These are phyloP conservation scores for Eurosta solidaginis DNA, from an alignment of 1,140 invertebrate genomes.

Conservation along the genomic window DNA sequence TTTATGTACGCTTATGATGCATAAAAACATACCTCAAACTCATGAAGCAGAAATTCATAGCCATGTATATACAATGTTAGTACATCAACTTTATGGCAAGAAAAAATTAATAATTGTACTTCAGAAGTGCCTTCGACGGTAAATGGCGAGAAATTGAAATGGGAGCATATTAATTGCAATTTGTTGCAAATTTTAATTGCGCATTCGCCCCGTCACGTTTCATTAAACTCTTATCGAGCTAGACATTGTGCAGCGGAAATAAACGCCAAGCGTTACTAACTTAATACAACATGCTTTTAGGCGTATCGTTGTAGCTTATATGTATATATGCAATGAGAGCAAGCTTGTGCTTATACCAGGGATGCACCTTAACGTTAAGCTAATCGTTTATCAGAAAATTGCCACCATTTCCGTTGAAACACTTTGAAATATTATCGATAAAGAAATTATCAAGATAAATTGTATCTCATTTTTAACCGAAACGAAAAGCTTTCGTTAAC, in stretches of 20 bases:
- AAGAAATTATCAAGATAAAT: too few relatives aligned
- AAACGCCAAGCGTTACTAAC: not conserved
- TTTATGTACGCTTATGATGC: too few relatives aligned
- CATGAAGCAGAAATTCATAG: not conserved
- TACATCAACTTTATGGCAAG: not conserved
- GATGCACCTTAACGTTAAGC: too few relatives aligned
- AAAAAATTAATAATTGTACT: constrained; percentile 7
- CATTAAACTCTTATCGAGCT: not conserved
- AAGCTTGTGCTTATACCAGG: too few relatives aligned
- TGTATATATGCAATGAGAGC: not conserved
- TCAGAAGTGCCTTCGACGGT: not conserved
- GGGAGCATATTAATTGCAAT: constrained; percentile 18
- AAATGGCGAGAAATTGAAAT: constrained; percentile 23
- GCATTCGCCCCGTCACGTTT: not conserved
- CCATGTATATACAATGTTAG: not conserved
- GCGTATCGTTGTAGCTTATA: not conserved
- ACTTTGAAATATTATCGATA: too few relatives aligned
- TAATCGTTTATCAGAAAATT: too few relatives aligned
- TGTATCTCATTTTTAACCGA: too few relatives aligned
- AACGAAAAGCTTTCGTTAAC: too few relatives aligned
- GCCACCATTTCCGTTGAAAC: too few relatives aligned
- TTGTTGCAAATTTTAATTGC: constrained; percentile 32
- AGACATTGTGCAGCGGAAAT: not conserved
- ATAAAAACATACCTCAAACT: not conserved
- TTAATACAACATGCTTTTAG: constrained; percentile 1